These are phyloP conservation scores for Megalops atlanticus DNA, from an alignment of 2,113 vertebrate species.

Conservation along the genomic window DNA sequence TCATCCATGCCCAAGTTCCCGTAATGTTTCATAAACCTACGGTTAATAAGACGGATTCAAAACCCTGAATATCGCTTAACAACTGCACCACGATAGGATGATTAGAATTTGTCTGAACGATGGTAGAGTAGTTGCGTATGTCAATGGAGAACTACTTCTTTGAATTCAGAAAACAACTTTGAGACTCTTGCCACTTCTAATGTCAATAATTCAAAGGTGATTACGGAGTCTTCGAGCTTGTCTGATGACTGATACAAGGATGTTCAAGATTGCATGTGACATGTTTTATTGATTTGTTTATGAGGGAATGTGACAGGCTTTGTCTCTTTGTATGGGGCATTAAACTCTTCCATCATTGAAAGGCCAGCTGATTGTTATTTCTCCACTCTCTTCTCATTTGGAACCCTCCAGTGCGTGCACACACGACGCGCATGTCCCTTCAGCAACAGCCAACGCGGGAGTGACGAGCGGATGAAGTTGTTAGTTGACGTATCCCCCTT, in stretches of 20 bases:
- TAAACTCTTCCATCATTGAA: conserved; percentile 9
- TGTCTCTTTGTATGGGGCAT: conserved; percentile 16
- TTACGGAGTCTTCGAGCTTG: conserved; percentile 45
- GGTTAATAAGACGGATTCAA: too few species aligned
- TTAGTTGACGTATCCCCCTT: conserved; percentile 59
- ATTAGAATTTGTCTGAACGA: too few species aligned
- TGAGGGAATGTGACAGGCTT: conserved; percentile 38
- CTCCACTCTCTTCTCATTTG: conserved; percentile 10
- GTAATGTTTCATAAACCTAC: too few species aligned
- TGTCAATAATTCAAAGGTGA: conserved; percentile 48
- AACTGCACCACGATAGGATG: too few species aligned
- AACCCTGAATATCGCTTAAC: too few species aligned
- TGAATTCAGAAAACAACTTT: not conserved
- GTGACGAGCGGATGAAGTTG: conserved; percentile 42
- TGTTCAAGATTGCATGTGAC: conserved; percentile 30
- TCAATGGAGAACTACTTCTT: not conserved
- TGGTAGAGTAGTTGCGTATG: too few species aligned
- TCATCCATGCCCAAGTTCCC: too few species aligned
- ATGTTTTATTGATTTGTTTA: conserved; percentile 48
- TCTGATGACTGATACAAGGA: conserved; percentile 39
- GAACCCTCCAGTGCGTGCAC: not conserved
- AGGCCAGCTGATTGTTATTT: conserved; percentile 19
- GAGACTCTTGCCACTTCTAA: not conserved
- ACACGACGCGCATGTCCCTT: conserved; percentile 35
- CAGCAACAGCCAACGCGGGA: conserved; percentile 41